Base-by-base conservation (phyloP, 1,140 invertebrate genomes). In the Microplitis demolitor region DNA sequence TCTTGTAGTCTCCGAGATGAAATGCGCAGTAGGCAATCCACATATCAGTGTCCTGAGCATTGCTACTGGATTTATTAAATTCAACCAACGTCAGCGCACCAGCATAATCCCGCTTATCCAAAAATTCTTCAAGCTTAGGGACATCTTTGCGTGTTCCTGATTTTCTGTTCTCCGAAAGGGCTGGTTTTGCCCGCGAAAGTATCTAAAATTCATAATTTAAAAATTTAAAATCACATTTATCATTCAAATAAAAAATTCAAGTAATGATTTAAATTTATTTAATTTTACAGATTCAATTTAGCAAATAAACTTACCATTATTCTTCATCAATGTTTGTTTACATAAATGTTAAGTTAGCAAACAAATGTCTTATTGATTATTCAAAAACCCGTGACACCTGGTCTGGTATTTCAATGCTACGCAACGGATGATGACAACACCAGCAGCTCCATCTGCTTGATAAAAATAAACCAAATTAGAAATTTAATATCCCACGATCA, bases 21-120 rank as follows among this genome's bases (percentile, higher is more conserved):
- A 98, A 99, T 69, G 93, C 92, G 86, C 97, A 98, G 84, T 97
- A 99, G 3, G 93, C 97, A 71, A 95, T 92, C 97, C 97, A 99
- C 71, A 94, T 85, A 75, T 95, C 92, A 14, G 91, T 90, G 81
- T 91, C 90, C 5, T 90, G 84, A 63, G 87, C 89, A 13, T 82
- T 88, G 78, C 90, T 92, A 53, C 89, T 91, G 78, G 80, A 83
- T 45, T 85, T 79, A 33, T 85, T 85, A 51, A 96, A 97, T 90
- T 99, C 97, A 11, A 99, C 86, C 68, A 98, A 88, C 1, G 97
- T 97, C 33, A 98, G 90, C 1, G 96, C 97, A 9, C 97, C 98
- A 5, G 93, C 94, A 80, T 98, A 99, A 87, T 99, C 98, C 33
- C 97, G 88, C 75, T 92, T 93, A 33, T 92, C 85, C 0, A 99